Base-by-base conservation (phyloP, 2,888 invertebrate genomes). In the Mythimna pallens region DNA sequence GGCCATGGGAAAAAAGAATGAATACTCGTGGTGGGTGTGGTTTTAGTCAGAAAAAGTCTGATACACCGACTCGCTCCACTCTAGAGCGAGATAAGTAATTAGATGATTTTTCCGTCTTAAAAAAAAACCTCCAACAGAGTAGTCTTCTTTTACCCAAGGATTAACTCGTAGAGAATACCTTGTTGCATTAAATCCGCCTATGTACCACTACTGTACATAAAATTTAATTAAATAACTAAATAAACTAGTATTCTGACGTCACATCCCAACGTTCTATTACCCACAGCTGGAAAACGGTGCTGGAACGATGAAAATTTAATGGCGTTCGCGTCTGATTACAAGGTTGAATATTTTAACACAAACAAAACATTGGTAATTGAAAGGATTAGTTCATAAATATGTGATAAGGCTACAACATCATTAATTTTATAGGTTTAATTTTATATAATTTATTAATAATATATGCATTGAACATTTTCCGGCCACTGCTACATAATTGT, bases 231-330 rank as follows among this genome's bases (percentile, higher is more conserved):
- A 47, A 17, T 47, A 47, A 47, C 43, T 14, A 14, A 14, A 52
- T 52, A 30, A 64, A 52, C 64, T 65, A 78, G 65, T 12, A 58
- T 50, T 63, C 52, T 80, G 73, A 83, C 57, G 61, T 74, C 83
- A 80, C 22, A 50, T 36, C 70, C 63, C 72, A 70, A 43, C 55
- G 59, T 70, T 79, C 34, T 61, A 71, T 80, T 71, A 83, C 66
- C 59, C 75, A 54, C 43, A 72, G 52, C 79, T 68, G 70, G 61
- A 64, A 72, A 84, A 69, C 50, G 36, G 66, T 65, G 72, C 54
- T 30, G 34, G 65, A 65, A 30, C 69, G 30, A 10, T 85, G 86
- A 83, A 85, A 79, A 66, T 83, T 85, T 83, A 80, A 83, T 80
- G 74, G 58, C 59, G 68, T 59, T 64, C 63, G 65, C 70, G 76